Percentiles rank a stretch among this genome's conserved stretches.
Conservation (phyloP, 2,113 vertebrate genomes). For the Kryptolebias marmoratus region DNA sequence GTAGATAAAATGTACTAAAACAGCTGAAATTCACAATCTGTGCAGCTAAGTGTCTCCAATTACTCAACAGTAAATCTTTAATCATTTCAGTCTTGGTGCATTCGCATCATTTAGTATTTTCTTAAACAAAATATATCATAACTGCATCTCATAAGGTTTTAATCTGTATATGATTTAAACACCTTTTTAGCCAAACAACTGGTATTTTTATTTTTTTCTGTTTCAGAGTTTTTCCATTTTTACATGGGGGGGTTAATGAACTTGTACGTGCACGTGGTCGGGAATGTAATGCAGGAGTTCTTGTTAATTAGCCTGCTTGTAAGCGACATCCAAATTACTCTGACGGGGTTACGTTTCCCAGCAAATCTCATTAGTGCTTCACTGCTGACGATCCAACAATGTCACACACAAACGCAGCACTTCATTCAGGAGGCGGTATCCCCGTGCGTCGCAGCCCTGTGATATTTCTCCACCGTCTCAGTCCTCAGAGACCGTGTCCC, state of each 20-base stretch:
- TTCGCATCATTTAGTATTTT: too few species aligned
- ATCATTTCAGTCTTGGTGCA: too few species aligned
- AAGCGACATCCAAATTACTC: conserved; percentile 21
- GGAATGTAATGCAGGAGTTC: conserved; percentile 14
- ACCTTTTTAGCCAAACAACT: too few species aligned
- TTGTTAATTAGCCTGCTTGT: conserved; percentile 42
- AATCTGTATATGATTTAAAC: too few species aligned
- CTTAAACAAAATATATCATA: too few species aligned
- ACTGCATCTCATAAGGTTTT: too few species aligned
- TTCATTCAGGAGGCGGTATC: conserved; percentile 23
- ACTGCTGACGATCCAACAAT: not conserved
- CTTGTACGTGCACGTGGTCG: not conserved
- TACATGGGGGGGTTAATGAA: not conserved
- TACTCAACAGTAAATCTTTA: too few species aligned
- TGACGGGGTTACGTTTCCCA: conserved; percentile 13
- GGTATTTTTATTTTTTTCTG: not conserved
- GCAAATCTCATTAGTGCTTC: conserved; percentile 52
- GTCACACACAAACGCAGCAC: conserved; percentile 14
- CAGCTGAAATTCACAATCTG: not conserved
- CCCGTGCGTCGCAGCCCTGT: not conserved
- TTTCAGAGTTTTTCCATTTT: too few species aligned
- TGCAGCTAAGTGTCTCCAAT: too few species aligned
- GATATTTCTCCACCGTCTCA: conserved; percentile 45
- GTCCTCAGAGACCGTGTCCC: conserved; percentile 34
- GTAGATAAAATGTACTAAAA: not conserved